Base-by-base conservation (phyloP, 2,888 invertebrate genomes). In the Noctuana brunneofusca region DNA sequence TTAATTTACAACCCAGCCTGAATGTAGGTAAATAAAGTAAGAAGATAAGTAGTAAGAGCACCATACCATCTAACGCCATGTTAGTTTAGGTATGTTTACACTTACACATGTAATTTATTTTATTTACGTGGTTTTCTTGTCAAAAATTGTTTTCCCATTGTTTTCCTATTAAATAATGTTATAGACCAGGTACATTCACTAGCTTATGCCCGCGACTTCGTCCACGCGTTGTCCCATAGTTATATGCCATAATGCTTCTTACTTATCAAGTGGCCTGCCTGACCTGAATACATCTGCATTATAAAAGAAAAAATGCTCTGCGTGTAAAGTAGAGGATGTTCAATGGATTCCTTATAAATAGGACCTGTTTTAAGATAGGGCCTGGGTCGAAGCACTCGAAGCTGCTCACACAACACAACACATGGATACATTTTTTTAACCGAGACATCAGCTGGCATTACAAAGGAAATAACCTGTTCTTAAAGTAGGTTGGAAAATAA, bases 401-500 rank as follows among this genome's bases (percentile, higher is more conserved):
- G 6, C 41, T 41, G 16, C 9, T 9, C 43, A 43, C 9, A 24
- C 38, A 41, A 38, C 6, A 22, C 18, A n/a, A 35, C n/a, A 18
- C 24, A 41, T 50, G 18, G 24, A 24, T 12, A 35, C 24, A 27
- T 50, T 58, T 58, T 49, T 58, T 35, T 32, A 27, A 27, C 4
- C 18, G 9, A 50, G 12, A 41, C 18, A 50, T 58, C 58, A 58
- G 58, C 58, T 58, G 58, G 49, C 50, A 16, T 22, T 16, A 27
- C 27, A 50, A 18, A 58, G n/a, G 18, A 27, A 32, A 24, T 20
- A 35, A 71, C 70, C 70, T 69, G 65, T 65, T 58, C 60, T 63
- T 53, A 56, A 65, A 65, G 58, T 69, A 66, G 69, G 69, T 70
- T 58, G 55, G 58, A 66, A 66, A 27, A 50, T 14, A 32, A 52